A percentile compares a stretch with the other conserved stretches of the same genome.
phyloP scores from a whole-genome alignment of 2,797 vertebrate genomes.

The Cirrhinus mrigala region DNA sequence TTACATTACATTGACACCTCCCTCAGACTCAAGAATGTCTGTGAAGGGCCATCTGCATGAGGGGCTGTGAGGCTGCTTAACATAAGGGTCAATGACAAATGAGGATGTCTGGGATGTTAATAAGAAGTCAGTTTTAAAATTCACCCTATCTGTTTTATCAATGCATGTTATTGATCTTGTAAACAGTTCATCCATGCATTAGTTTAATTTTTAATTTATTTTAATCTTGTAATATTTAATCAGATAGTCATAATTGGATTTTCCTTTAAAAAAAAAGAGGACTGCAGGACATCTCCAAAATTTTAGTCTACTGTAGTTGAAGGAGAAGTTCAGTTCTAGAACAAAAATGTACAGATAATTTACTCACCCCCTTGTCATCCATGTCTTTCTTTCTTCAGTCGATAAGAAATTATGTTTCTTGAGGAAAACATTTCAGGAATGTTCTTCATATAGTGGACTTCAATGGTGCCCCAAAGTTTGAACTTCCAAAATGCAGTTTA shows the following conservation, averaged over 20 bases:
- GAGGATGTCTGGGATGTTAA: neutral
- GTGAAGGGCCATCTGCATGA: neutral
- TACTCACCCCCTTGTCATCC: too few species aligned
- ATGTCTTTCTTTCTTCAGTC: too few species aligned
- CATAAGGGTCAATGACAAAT: neutral
- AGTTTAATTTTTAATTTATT: neutral
- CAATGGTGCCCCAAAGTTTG: too few species aligned
- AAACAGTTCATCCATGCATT: neutral
- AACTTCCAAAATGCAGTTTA: too few species aligned
- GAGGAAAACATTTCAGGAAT: too few species aligned
- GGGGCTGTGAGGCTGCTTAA: constrained; percentile 10
- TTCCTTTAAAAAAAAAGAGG: neutral
- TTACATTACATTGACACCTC: constrained; percentile 11
- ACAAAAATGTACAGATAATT: too few species aligned
- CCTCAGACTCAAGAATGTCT: constrained; percentile 12
- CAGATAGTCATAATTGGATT: neutral
- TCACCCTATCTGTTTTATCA: neutral
- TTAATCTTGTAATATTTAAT: neutral
- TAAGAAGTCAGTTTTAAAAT: neutral
- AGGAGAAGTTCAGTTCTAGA: too few species aligned
- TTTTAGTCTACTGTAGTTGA: neutral
- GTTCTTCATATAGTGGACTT: too few species aligned
- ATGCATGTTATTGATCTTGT: neutral
- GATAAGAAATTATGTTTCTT: too few species aligned
- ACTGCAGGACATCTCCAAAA: neutral